phyloP scores from a whole-genome alignment of 2,888 invertebrate genomes.

The Cloeon dipterum region DNA sequence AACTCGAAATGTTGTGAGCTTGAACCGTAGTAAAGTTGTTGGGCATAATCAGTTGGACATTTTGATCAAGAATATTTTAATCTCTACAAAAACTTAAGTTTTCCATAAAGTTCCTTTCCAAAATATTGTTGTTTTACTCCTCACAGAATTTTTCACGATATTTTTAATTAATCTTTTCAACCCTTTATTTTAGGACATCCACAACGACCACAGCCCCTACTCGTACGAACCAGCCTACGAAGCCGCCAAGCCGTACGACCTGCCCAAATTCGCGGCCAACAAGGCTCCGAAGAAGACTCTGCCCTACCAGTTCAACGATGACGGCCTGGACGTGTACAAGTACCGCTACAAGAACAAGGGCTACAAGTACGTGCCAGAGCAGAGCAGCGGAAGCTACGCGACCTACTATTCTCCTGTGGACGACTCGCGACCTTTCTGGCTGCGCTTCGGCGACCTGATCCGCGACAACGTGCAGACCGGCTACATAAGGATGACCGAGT shows the following conservation, averaged over 20 bases:
- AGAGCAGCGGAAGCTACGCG: not conserved
- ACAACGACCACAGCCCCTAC: slow-evolving; percentile 32
- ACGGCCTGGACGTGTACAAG: not conserved
- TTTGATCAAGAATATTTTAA: no score
- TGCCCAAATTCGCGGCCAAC: not conserved
- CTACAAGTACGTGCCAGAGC: slow-evolving; percentile 4
- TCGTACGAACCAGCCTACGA: slow-evolving; percentile 16
- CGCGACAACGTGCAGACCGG: slow-evolving; percentile 47
- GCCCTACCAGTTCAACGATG: not conserved
- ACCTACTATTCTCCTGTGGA: not conserved
- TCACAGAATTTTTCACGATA: no score
- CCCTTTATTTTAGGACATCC: slow-evolving; percentile 16
- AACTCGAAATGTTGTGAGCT: no score
- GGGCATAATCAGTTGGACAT: no score
- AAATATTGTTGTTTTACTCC: no score
- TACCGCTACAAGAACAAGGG: slow-evolving; percentile 15
- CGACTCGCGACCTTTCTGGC: slow-evolving; percentile 39
- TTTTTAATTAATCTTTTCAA: no score
- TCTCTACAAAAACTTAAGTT: no score
- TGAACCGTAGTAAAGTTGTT: no score
- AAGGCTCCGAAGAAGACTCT: not conserved
- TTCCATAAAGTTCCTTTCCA: no score
- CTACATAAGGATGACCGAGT: slow-evolving; percentile 40
- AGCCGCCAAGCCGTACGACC: not conserved
- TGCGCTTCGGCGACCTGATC: slow-evolving; percentile 44